Conservation (phyloP, 2,113 vertebrate species). For the Aphyosemion australe region DNA sequence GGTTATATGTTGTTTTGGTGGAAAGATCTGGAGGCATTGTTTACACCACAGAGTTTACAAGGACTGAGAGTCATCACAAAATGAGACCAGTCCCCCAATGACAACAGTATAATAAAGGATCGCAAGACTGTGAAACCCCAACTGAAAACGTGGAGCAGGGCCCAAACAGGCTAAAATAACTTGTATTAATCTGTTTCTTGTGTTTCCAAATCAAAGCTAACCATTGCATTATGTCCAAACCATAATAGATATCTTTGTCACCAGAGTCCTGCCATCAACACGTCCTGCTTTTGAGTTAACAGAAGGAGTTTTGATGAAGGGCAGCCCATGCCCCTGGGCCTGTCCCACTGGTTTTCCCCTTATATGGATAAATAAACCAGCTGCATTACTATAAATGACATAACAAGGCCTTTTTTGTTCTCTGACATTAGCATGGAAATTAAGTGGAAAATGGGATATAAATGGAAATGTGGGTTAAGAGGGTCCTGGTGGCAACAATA, state of each 20-base stretch:
- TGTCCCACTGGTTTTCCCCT: constrained; percentile 49
- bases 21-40: constrained; percentile 66
- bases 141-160: constrained; percentile 22
- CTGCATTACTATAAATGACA: constrained; percentile 72
- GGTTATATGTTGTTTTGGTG: constrained; percentile 58
- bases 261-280: constrained; percentile 26
- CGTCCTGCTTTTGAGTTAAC: constrained; percentile 51
- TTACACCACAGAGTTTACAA: constrained; percentile 71
- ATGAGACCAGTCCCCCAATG: constrained; percentile 57
- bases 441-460: constrained; percentile 73
- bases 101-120: constrained; percentile 47
- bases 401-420: constrained; percentile 63
- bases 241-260: constrained; percentile 41
- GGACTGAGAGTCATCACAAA: constrained; percentile 62
- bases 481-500: constrained; percentile 64
- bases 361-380: constrained; percentile 61
- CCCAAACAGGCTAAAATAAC: constrained; percentile 50
- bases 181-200: constrained; percentile 32
- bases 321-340: constrained; percentile 34
- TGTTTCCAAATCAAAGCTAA: constrained; percentile 6
- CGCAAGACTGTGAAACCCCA: constrained; percentile 45
- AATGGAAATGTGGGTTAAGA: constrained; percentile 74
- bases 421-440: constrained; percentile 76
- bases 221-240: constrained; percentile 10
- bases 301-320: constrained; percentile 56